These are phyloP conservation scores for Sphenopsis melanotis DNA, from an alignment of 2,797 vertebrate species.

Conservation along the genomic window DNA sequence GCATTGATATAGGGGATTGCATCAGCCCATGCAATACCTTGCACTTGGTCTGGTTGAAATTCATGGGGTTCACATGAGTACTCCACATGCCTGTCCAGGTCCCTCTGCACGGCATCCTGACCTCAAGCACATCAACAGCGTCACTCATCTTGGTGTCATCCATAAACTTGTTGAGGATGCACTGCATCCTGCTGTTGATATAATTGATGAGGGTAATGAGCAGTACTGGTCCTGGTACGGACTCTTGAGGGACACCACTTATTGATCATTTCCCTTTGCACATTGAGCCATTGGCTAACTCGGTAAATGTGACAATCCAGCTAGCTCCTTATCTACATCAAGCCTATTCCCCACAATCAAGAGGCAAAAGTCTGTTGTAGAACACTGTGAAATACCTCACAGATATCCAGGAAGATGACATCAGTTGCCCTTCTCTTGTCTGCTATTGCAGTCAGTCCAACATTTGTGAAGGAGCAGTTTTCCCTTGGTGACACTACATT, in stretches of 20 bases:
- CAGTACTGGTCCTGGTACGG: fast-evolving
- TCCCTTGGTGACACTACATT: fast-evolving
- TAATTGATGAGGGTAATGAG: neutral
- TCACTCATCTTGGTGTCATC: neutral
- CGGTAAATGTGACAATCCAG: neutral
- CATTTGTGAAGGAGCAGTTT: neutral
- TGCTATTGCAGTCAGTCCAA: neutral
- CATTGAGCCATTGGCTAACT: neutral
- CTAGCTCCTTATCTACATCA: neutral
- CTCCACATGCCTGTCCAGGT: neutral
- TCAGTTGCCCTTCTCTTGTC: neutral
- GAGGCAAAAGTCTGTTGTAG: neutral
- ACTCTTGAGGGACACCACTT: neutral
- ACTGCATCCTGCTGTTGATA: neutral
- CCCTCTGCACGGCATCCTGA: neutral
- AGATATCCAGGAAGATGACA: neutral
- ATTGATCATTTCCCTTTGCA: neutral
- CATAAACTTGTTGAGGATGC: neutral
- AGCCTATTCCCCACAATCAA: neutral
- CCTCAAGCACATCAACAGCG: neutral
- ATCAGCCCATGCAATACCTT: neutral
- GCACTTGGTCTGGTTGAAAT: neutral
- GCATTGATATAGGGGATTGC: neutral
- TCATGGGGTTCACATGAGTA: neutral
- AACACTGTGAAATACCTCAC: neutral